Base-by-base conservation (phyloP, 1,140 invertebrate genomes). In the Drosophila funebris region DNA sequence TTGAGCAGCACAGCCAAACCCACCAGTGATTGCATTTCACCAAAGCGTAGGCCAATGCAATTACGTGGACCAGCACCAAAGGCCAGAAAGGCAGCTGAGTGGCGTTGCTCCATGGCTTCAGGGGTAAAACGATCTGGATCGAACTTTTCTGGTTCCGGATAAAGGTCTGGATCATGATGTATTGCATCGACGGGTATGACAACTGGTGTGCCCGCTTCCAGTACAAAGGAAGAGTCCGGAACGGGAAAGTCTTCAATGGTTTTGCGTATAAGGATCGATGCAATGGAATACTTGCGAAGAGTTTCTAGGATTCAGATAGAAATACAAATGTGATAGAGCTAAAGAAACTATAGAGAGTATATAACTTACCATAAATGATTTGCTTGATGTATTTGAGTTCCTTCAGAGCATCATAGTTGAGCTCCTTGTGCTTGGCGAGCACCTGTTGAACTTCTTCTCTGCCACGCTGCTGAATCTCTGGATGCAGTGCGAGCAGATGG, bases 31-130 rank as follows among this genome's bases (percentile, higher is more conserved):
- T 87, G 83, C 68, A 87, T 80, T 44, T 78, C 71, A 1, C 82
- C 85, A 53, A 90, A 90, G 11, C 82, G 72, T 11, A 87, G 33
- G 92, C 93, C 94, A 61, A 95, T 93, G 76, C 94, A 94, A 80
- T 94, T 94, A 48, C 95, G 92, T 0, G 94, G 94, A 16, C 95
- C 95, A 41, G 95, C 94, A 29, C 95, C 95, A 85, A 96, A 96
- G 2, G 95, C 94, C 31, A 96, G 92, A 81, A 93, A 96, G 0
- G 93, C 80, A 72, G 92, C 94, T 2, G 92, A 93, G 79, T 93
- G 94, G 36, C 94, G 91, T 8, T 90, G 87, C 16, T 91, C 58
- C 18, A 90, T 73, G 50, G 93, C 92, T 64, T 93, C 93, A 8
- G 92, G 91, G 5, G 92, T 62, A 79, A 95, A 95, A 56, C 95